Conservation (phyloP, 2,888 invertebrate species). For the Morpho deidamia region DNA sequence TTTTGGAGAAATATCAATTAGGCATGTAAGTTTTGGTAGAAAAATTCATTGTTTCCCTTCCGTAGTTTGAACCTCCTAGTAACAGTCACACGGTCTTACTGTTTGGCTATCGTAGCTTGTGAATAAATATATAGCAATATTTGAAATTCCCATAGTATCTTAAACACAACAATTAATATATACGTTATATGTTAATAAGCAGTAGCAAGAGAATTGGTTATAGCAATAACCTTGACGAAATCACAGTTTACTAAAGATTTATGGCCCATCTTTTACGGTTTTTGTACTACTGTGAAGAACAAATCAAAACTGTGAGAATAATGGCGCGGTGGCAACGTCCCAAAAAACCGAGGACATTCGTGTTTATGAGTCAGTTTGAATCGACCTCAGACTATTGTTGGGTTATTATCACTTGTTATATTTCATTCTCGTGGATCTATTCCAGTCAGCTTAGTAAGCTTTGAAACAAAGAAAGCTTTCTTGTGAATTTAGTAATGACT, state of each 20-base stretch:
- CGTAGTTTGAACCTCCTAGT: too few relatives aligned
- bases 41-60: too few relatives aligned
- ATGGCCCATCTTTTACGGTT: background rate
- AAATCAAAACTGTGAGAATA: conserved; percentile 16
- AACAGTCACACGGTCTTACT: too few relatives aligned
- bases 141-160: too few relatives aligned
- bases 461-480: conserved; percentile 4
- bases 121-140: too few relatives aligned
- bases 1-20: too few relatives aligned
- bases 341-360: conserved; percentile 25
- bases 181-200: too few relatives aligned
- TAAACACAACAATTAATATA: too few relatives aligned
- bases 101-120: too few relatives aligned
- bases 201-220: too few relatives aligned
- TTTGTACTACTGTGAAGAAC: background rate
- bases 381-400: conserved; percentile 20
- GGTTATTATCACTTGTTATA: conserved; percentile 16
- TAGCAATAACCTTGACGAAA: background rate
- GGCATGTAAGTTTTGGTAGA: too few relatives aligned
- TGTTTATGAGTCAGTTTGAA: conserved; percentile 23
- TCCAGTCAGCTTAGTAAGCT: background rate
- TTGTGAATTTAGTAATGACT: background rate
- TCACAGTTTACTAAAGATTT: background rate
- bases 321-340: conserved; percentile 24
- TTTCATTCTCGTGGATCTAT: conserved; percentile 1